Conservation (phyloP, 1,140 invertebrate genomes). For the Drosophila teissieri region DNA sequence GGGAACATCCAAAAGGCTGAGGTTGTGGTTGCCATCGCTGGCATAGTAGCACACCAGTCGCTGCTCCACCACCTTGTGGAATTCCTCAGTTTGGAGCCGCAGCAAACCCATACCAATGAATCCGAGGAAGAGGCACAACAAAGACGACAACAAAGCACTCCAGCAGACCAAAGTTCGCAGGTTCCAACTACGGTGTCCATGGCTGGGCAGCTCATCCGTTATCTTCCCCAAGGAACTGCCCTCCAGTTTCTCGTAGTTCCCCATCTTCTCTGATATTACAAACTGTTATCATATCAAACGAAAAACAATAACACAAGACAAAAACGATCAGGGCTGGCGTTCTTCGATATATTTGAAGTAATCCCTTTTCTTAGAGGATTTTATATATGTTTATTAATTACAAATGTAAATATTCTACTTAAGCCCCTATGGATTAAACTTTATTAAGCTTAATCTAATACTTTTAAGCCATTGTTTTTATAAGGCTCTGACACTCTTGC, state of each 20-base stretch:
- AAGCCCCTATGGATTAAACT: too few species aligned
- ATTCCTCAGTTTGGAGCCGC: background rate
- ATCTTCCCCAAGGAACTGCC: too few species aligned
- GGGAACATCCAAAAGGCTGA: constrained; percentile 87
- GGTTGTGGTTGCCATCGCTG: constrained; percentile 55
- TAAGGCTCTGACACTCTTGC: too few species aligned
- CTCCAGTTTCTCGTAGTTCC: constrained; percentile 6
- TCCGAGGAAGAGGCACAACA: background rate
- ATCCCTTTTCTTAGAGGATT: too few species aligned
- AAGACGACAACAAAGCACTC: background rate
- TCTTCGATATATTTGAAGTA: background rate
- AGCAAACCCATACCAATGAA: background rate
- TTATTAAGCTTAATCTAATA: too few species aligned
- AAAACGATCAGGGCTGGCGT: background rate
- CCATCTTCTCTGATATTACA: background rate
- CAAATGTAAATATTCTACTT: too few species aligned
- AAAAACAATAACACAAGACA: constrained; percentile 1
- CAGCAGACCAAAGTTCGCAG: constrained; percentile 6
- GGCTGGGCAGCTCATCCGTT: background rate
- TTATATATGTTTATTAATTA: too few species aligned
- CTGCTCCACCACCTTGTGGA: background rate
- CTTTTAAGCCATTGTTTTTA: too few species aligned
- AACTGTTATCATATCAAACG: background rate
- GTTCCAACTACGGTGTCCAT: background rate
- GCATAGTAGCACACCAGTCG: constrained; percentile 88